Percentiles rank a stretch among this genome's conserved stretches.
Conservation (phyloP, 2,888 invertebrate genomes). For the Nysson spinosus region DNA sequence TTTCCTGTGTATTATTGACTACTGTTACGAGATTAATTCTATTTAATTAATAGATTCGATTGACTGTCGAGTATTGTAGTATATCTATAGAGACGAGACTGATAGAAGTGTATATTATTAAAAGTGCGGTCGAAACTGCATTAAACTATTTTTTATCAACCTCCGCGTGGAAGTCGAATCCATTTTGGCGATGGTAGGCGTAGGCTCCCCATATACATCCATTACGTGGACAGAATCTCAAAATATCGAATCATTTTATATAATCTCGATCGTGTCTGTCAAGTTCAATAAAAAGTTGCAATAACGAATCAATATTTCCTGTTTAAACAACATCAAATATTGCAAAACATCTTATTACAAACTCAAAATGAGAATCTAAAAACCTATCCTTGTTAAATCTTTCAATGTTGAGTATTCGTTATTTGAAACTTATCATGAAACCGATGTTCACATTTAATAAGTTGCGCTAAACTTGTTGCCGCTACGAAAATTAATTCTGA, state of each 20-base stretch:
- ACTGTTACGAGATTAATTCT: constrained; percentile 63
- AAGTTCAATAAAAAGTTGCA: too few relatives aligned
- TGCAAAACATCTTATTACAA: too few relatives aligned
- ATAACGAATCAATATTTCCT: too few relatives aligned
- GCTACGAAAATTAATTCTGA: too few relatives aligned
- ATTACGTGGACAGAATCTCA: constrained; percentile 1
- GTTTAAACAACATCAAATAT: too few relatives aligned
- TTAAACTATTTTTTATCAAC: not conserved
- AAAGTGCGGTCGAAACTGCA: constrained; percentile 22
- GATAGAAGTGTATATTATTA: constrained; percentile 25
- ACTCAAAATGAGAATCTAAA: too few relatives aligned
- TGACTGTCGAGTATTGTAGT: constrained; percentile 69
- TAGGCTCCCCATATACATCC: not conserved
- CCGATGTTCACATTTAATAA: too few relatives aligned
- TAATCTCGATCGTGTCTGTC: not conserved
- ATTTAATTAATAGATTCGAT: constrained; percentile 67
- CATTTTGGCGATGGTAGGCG: constrained; percentile 2
- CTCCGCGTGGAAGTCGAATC: not conserved
- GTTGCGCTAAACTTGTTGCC: too few relatives aligned
- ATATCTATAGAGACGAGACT: constrained; percentile 40
- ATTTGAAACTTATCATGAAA: too few relatives aligned
- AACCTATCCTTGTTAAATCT: too few relatives aligned
- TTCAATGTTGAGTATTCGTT: too few relatives aligned
- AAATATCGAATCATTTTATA: not conserved
- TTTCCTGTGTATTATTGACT: constrained; percentile 65